Percentiles rank a stretch among this genome's conserved stretches.
Conservation (phyloP, 2,113 vertebrate genomes). For the Toxotes chatareus region DNA sequence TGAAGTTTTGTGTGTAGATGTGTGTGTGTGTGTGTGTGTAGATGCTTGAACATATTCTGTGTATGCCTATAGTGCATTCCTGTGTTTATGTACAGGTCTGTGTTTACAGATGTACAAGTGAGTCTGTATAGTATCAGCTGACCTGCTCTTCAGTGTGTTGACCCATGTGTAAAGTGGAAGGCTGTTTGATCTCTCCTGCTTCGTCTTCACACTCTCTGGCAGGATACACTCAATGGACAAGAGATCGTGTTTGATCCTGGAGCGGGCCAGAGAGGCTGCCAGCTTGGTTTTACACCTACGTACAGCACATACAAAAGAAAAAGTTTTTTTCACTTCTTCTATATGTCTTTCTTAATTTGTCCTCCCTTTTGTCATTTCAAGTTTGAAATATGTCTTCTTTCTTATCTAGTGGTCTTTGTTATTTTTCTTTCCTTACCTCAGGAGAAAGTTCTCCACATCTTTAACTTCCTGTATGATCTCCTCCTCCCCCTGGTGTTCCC, state of each 20-base stretch:
- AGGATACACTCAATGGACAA: slow-evolving; percentile 87
- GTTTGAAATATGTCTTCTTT: neutral
- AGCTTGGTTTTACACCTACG: slow-evolving; percentile 89
- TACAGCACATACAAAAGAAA: slow-evolving; percentile 30
- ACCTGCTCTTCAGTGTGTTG: slow-evolving; percentile 90
- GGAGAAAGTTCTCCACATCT: slow-evolving; percentile 86
- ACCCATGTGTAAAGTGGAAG: slow-evolving; percentile 90
- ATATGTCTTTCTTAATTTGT: neutral
- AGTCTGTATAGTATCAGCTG: slow-evolving; percentile 34
- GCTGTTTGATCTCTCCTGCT: slow-evolving; percentile 84
- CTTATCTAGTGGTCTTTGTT: neutral
- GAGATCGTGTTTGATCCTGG: slow-evolving; percentile 89
- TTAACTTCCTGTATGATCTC: slow-evolving; percentile 83
- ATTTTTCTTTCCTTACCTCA: slow-evolving; percentile 76
- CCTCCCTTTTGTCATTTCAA: neutral
- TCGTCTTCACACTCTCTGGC: slow-evolving; percentile 85
- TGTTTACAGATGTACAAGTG: neutral
- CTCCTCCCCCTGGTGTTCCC: slow-evolving; percentile 69
- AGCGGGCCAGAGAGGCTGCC: slow-evolving; percentile 91
- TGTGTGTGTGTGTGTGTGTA: neutral
- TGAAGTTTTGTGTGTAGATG: slow-evolving; percentile 52
- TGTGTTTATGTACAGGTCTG: slow-evolving; percentile 30
- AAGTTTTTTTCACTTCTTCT: neutral
- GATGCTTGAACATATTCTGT: neutral
- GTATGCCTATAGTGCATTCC: slow-evolving; percentile 36